Percentiles rank a stretch among this genome's conserved stretches.
Conservation (phyloP, 2,888 invertebrate genomes). For the Nebria brevicollis region DNA sequence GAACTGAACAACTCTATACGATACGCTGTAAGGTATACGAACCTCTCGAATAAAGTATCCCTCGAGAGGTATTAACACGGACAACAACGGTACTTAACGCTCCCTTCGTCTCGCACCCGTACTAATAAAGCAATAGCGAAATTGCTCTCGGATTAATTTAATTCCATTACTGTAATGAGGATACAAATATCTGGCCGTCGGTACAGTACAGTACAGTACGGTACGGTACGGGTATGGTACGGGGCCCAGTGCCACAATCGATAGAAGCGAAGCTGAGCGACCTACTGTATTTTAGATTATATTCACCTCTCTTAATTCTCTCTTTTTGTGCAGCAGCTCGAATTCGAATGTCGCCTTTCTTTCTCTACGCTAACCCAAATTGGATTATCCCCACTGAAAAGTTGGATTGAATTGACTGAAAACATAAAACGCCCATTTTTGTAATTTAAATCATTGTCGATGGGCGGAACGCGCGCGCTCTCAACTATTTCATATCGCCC, state of each 20-base stretch:
- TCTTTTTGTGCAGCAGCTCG: not conserved
- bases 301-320: constrained; percentile 9
- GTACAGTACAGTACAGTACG: not conserved
- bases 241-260: constrained; percentile 29
- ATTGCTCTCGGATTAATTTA: constrained; percentile 65
- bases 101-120: constrained; percentile 54
- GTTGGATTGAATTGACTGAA: constrained; percentile 61
- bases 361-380: constrained; percentile 51
- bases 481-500: constrained; percentile 19
- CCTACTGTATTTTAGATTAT: constrained; percentile 13
- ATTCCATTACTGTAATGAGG: constrained; percentile 69
- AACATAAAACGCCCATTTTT: constrained; percentile 63
- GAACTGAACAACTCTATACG: not conserved
- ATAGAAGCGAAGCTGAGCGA: constrained; percentile 19
- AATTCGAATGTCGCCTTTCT: not conserved
- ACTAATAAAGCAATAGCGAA: constrained; percentile 60
- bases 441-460: constrained; percentile 63
- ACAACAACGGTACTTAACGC: constrained; percentile 61
- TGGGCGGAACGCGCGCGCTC: constrained; percentile 50
- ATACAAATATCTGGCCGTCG: constrained; percentile 62
- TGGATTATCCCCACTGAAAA: constrained; percentile 56
- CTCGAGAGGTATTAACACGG: constrained; percentile 61
- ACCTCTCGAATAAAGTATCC: constrained; percentile 56
- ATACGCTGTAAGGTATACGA: constrained; percentile 12
- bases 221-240: not conserved